Evolutionary conservation across 2,113 vertebrate species (phyloP).

Genomic region (Cichladusa arquata): DNA sequence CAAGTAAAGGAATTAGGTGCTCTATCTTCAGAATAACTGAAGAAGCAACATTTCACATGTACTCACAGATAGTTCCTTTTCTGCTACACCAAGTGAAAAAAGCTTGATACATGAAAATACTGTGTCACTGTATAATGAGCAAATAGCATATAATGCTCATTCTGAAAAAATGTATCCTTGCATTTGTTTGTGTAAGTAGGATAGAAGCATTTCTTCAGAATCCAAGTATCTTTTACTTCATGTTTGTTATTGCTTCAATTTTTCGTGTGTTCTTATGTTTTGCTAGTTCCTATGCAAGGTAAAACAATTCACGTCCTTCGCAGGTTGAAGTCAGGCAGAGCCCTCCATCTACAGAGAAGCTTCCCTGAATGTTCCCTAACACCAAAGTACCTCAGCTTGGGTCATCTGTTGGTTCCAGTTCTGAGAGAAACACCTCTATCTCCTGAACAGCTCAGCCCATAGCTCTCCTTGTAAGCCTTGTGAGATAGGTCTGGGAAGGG

Average conservation of each 20-base stretch:
- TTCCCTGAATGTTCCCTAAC: background rate
- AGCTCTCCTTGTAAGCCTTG: background rate
- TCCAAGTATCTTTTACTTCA: background rate
- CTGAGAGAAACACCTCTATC: background rate
- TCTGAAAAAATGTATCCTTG: fast-evolving
- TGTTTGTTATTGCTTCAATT: background rate
- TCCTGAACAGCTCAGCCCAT: background rate
- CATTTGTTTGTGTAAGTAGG: background rate
- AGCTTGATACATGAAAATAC: background rate
- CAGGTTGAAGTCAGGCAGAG: background rate
- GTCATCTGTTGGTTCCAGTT: background rate
- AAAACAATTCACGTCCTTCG: background rate
- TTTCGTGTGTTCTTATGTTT: background rate
- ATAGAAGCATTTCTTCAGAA: background rate
- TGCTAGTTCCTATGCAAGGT: background rate
- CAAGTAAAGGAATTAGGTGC: background rate
- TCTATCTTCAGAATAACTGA: background rate
- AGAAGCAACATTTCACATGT: background rate
- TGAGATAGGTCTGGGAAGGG: background rate
- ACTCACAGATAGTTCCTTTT: background rate
- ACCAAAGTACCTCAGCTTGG: background rate
- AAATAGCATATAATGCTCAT: background rate
- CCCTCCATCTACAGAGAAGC: background rate
- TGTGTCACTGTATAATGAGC: background rate
- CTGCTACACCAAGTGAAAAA: background rate